Evolutionary conservation across 2,113 vertebrate genomes (phyloP).

Genomic region (Callocephalon fimbriatum): DNA sequence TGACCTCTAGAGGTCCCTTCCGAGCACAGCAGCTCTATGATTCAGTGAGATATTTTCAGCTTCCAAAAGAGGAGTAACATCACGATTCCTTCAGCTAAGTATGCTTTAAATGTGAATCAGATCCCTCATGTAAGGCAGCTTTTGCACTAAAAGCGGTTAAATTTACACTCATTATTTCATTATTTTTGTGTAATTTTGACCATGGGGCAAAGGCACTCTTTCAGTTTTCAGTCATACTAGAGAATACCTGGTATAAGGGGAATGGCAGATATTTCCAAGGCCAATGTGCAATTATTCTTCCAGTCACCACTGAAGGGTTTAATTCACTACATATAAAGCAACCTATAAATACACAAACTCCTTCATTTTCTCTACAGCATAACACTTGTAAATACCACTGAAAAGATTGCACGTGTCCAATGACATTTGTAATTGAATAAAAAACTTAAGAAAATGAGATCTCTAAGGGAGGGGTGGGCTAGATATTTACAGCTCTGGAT

Average conservation of each 20-base stretch:
- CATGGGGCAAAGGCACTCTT: not conserved
- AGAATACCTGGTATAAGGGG: not conserved
- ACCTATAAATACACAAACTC: not conserved
- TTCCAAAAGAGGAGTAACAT: not conserved
- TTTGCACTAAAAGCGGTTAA: not conserved
- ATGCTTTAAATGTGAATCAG: not conserved
- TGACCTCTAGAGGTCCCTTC: not conserved
- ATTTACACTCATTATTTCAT: not conserved
- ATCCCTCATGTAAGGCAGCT: not conserved
- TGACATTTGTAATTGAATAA: not conserved
- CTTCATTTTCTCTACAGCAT: not conserved
- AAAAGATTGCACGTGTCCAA: not conserved
- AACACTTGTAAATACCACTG: not conserved
- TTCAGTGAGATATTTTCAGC: not conserved
- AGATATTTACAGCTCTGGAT: not conserved
- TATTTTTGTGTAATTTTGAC: not conserved
- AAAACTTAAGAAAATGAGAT: not conserved
- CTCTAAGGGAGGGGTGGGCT: not conserved
- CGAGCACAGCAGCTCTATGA: not conserved
- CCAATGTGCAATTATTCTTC: not conserved
- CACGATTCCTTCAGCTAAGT: not conserved
- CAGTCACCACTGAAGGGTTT: not conserved
- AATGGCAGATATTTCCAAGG: not conserved
- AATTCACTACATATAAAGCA: not conserved
- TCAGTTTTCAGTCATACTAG: not conserved